These are phyloP conservation scores for Cossypha dichroa DNA, from an alignment of 2,797 vertebrate genomes.

Conservation along the genomic window DNA sequence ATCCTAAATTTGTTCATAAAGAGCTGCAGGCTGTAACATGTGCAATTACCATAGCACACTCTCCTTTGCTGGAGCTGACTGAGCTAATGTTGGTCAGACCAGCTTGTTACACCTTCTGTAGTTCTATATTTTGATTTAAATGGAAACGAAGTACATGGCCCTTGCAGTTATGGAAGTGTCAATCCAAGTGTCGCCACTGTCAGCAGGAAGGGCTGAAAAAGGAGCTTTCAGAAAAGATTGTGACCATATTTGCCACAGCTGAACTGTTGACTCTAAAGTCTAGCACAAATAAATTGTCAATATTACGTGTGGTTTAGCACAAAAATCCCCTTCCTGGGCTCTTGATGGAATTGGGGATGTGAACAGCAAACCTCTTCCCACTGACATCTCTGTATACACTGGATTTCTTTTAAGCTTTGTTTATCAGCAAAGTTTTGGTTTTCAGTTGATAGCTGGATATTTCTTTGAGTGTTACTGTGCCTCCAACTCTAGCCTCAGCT, in stretches of 20 bases:
- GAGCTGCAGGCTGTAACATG: background rate
- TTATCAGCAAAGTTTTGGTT: background rate
- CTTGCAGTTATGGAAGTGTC: background rate
- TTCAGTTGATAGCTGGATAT: background rate
- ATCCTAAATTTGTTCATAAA: slow-evolving; percentile 31
- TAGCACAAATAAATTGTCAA: background rate
- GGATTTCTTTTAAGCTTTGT: background rate
- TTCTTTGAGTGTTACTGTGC: background rate
- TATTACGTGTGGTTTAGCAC: background rate
- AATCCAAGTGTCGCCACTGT: background rate
- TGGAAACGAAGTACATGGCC: background rate
- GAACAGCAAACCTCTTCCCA: background rate
- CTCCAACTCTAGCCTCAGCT: background rate
- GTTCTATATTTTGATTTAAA: slow-evolving; percentile 12
- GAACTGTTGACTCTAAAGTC: background rate
- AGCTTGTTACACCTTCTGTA: background rate
- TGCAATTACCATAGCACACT: background rate
- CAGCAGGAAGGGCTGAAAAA: background rate
- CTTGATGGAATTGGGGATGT: background rate
- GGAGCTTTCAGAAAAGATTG: background rate
- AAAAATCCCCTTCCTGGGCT: background rate
- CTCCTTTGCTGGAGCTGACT: background rate
- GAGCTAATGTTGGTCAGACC: background rate
- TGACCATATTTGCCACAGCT: background rate
- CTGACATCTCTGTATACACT: background rate